phyloP scores from a whole-genome alignment of 2,888 invertebrate genomes.

The Vesta saturnalis region DNA sequence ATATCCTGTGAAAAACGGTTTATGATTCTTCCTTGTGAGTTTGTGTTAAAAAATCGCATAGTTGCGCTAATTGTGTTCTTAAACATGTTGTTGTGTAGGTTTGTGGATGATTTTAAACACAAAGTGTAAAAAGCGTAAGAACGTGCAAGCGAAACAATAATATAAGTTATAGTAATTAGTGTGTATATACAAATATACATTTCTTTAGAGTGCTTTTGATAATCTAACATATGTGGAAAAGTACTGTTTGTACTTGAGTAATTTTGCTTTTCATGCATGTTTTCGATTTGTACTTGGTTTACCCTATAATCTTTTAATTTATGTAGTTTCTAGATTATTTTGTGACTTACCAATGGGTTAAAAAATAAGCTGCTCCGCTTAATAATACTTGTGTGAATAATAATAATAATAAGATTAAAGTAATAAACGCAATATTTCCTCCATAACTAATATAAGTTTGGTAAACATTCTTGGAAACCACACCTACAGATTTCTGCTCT shows the following conservation, averaged over 20 bases:
- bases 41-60: conserved; percentile 89
- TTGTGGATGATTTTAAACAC: conserved; percentile 79
- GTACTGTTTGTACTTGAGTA: no score
- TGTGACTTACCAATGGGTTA: neutral
- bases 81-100: conserved; percentile 87
- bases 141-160: conserved; percentile 64
- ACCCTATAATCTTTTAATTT: neutral
- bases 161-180: conserved; percentile 64
- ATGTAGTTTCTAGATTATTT: no score
- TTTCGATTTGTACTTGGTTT: no score
- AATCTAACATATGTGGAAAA: neutral
- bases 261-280: no score
- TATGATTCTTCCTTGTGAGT: conserved; percentile 83
- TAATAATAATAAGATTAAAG: neutral
- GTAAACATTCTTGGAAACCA: neutral
- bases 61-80: conserved; percentile 79
- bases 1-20: conserved; percentile 93
- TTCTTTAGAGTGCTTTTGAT: neutral
- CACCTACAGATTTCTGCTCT: neutral
- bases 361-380: neutral
- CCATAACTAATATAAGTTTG: neutral
- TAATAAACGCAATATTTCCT: neutral
- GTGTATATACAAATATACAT: conserved; percentile 57
- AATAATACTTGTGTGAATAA: neutral
- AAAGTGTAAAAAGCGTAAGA: conserved; percentile 73